These are phyloP conservation scores for Geococcyx californianus DNA, from an alignment of 2,113 vertebrate species.

Conservation along the genomic window DNA sequence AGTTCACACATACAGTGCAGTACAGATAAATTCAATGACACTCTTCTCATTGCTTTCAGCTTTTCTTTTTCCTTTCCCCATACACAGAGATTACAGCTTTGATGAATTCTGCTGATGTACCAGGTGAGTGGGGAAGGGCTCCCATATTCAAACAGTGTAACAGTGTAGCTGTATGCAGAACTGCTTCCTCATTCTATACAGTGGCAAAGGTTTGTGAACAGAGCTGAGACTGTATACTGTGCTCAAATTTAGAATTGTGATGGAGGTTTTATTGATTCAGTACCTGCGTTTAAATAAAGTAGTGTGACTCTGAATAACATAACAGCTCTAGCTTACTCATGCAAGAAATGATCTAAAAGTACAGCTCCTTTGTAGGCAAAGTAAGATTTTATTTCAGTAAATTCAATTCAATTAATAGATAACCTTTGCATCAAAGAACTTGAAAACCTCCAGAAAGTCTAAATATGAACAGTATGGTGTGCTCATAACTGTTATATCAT, in stretches of 20 bases:
- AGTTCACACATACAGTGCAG: rapidly evolving
- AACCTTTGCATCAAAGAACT: not conserved
- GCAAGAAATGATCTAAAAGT: not conserved
- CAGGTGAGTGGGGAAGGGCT: not conserved
- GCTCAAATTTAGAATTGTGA: not conserved
- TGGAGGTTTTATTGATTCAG: not conserved
- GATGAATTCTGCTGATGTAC: not conserved
- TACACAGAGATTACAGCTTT: not conserved
- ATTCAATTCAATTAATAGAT: not conserved
- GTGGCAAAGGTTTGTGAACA: not conserved
- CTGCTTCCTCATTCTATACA: not conserved
- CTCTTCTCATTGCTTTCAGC: not conserved
- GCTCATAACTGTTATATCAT: not conserved
- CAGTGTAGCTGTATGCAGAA: not conserved
- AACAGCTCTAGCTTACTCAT: not conserved
- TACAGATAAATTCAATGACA: not conserved
- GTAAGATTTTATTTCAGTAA: not conserved
- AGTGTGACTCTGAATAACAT: not conserved
- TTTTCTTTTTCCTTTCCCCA: not conserved
- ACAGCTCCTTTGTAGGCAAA: not conserved
- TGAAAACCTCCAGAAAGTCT: not conserved
- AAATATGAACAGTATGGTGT: not conserved
- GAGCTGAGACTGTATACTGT: not conserved
- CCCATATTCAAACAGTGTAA: not conserved
- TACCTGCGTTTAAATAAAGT: not conserved